Percentiles rank a stretch among this genome's conserved stretches.
These are phyloP conservation scores for Prunella himalayana DNA, from an alignment of 2,113 vertebrate genomes.

Conservation along the genomic window DNA sequence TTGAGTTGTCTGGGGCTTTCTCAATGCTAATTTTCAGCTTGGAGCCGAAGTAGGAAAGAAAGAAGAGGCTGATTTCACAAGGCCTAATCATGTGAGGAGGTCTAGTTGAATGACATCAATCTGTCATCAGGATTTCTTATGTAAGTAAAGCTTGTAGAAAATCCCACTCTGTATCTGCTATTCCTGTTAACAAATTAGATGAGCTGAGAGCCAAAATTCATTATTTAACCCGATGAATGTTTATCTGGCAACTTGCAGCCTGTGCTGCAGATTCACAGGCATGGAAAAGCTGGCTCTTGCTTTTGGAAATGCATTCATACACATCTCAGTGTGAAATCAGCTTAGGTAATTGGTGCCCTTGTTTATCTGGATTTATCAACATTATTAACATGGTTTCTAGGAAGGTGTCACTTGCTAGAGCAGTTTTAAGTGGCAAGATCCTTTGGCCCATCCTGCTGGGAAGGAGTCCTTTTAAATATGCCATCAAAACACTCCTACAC, in stretches of 20 bases:
- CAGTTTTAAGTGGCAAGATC: not conserved
- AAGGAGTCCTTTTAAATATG: not conserved
- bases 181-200: not conserved
- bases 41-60: not conserved
- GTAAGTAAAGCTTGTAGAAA: constrained; percentile 2
- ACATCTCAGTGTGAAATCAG: not conserved
- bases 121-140: not conserved
- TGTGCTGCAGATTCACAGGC: not conserved
- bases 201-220: not conserved
- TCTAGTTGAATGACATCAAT: not conserved
- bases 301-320: not conserved
- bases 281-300: not conserved
- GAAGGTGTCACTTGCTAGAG: not conserved
- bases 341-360: not conserved
- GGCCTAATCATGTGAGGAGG: not conserved
- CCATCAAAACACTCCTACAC: not conserved
- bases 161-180: not conserved
- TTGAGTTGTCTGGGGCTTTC: not conserved
- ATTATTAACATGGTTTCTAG: constrained; percentile 3
- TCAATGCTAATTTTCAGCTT: constrained; percentile 2
- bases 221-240: not conserved
- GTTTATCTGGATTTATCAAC: constrained; percentile 6
- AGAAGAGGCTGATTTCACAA: not conserved
- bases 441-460: not conserved
- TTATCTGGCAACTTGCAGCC: not conserved